Percentiles rank a stretch among this genome's conserved stretches.
phyloP scores from a whole-genome alignment of 2,888 invertebrate genomes.

The Apamea crenata region DNA sequence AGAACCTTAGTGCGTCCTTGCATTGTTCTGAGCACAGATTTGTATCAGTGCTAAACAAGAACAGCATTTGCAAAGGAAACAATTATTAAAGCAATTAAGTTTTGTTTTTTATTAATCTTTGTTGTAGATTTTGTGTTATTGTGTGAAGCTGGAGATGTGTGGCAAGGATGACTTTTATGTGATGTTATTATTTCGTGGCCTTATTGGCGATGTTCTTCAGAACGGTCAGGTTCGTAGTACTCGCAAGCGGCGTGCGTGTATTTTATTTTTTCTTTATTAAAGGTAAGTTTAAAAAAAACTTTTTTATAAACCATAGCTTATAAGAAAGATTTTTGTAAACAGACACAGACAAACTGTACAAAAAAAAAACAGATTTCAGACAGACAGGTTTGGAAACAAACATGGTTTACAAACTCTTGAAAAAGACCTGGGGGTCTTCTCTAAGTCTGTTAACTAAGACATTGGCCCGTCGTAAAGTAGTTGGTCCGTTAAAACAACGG shows the following conservation, averaged over 20 bases:
- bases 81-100: slow-evolving; percentile 69
- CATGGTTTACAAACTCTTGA: no score
- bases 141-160: slow-evolving; percentile 26
- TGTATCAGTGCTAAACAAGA: slow-evolving; percentile 65
- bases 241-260: background rate
- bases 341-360: no score
- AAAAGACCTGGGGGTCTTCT: no score
- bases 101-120: slow-evolving; percentile 34
- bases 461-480: no score
- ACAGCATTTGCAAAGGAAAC: slow-evolving; percentile 66
- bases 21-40: slow-evolving; percentile 73
- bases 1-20: slow-evolving; percentile 71
- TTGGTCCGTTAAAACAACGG: no score
- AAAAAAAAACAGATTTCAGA: no score
- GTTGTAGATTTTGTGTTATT: slow-evolving; percentile 26
- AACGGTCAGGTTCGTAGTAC: background rate
- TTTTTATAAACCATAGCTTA: no score
- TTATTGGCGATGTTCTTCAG: background rate
- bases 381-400: no score
- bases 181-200: background rate
- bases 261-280: no score
- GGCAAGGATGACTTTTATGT: slow-evolving; percentile 1
- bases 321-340: no score
- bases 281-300: no score
- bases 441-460: no score